Base-by-base conservation (phyloP, 2,113 vertebrate genomes). In the Micromys minutus region DNA sequence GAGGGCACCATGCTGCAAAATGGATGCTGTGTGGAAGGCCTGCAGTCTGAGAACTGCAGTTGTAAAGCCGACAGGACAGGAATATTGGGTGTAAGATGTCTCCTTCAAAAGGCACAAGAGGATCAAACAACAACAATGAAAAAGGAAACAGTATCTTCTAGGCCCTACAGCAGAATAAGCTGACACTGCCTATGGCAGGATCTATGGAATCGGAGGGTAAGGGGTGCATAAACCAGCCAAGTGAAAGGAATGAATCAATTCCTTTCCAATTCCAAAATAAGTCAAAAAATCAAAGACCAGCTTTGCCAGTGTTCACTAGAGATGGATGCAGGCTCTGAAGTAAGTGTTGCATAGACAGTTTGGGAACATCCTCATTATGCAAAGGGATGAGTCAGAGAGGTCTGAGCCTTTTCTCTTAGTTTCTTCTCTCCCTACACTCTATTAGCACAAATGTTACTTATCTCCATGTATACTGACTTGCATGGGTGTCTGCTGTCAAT, bases 111-210 rank as follows among this genome's bases (percentile, higher is more conserved):
- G 92, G 94, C 83, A 89, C 13, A 63, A 93, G 80, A 77, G 1
- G 77, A 93, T 61, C 29, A 90, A 96, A 94, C 52, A 92, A 71
- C 31, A 12, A 45, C n/a, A 72, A 39, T 22, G 39, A 75, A 76
- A 65, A 6, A 63, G 93, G 61, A 24, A 3, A 72, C 9, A 87
- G 42, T n/a, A 39, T 80, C 57, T 96, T 90, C 50, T 89, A 67
- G 55, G 75, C 31, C 19, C 50, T 24, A 15, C 9, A 34, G 59
- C 75, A 77, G 75, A 19, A 50, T 34, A 50, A 17, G 13, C 76
- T 52, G 31, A 34, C 7, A 34, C 47, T 77, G 47, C 79, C 52
- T 57, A 7, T 24, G 24, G n/a, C 21, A 26, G 15, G 13, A 59
- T n/a, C 36, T 26, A 26, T 59, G 36, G 21, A 39, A 8, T 59